Base-by-base conservation (phyloP, 30 jellyfish, hydroid and myxozoan genomes). In the Nemopilema nomurai region DNA sequence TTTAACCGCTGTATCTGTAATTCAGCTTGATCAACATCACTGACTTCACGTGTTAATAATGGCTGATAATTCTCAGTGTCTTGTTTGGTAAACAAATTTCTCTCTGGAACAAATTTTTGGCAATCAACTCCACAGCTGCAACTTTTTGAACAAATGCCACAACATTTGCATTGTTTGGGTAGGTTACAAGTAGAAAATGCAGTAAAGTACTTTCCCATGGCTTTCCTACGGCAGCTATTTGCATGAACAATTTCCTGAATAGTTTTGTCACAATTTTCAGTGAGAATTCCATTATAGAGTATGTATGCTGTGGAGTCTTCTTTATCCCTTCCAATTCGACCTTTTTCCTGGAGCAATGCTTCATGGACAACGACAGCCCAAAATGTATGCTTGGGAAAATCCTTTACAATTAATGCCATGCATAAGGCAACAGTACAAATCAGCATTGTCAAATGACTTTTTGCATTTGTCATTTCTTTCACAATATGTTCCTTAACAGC, bases 341-440 rank as follows among this genome's bases (percentile, higher is more conserved):
- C 86, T 8, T n/a, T 31, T 26, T 16, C 72, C 53, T 76, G 86
- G 24, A 76, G 23, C 50, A 29, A 51, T 19, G 73, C 72, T 41
- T 76, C 72, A 76, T 49, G 26, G 32, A n/a, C 27, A 22, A n/a
- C 0, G 85, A 53, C 13, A 75, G 85, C 74, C 85, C 85, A 76
- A 31, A 76, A 33, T 76, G 73, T 17, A 76, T 31, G 52, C 30
- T 53, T 50, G 50, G 20, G 25, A 20, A 1, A 76, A 33, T 21
- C 72, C 85, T 31, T 31, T 53, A 27, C 85, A 76, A 41, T 76
- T 33, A n/a, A 76, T 33, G 49, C 85, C 85, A 76, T 76, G 8
- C 85, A 76, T 31, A 49, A 76, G 51, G 85, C 85, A 23, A 76
- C 24, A 16, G 85, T 76, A 49, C 85, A 76, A 8, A 76, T 76